Evolutionary conservation across 2,888 invertebrate species (phyloP), one percentile per base, ranked within the genome.

Genomic region (Nycteola revayana): DNA sequence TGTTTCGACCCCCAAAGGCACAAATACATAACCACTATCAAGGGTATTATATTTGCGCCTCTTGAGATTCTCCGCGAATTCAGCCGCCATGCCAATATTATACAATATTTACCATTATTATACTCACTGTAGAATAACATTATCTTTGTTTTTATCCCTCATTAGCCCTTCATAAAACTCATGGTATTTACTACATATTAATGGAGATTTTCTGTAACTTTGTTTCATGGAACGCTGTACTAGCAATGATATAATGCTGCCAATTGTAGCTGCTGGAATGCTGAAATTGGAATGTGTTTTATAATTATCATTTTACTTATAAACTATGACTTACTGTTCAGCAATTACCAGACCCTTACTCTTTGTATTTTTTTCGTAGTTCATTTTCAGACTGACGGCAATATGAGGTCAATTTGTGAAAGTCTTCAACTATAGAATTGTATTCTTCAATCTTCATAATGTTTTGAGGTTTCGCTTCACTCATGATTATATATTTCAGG

Each of bases 241-340:
- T 56, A 94, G 90, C 25, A 91, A 82, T 11, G 92, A 91, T 36
- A 94, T 70, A 52, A 96, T 94, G 66, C 95, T 94, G 32, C 91
- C 92, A 21, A 95, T 60, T 0, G 94, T 93, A 31, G 89, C 75
- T 25, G 87, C 67, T 28, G 91, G 88, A 32, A 94, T 70, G 25
- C 93, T 93, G 56, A 42, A 65, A 66, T 8, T 9, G 3, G 27
- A 30, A 37, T 57, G n/a, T n/a, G n/a, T n/a, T n/a, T n/a, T n/a
- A n/a, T n/a, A n/a, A n/a, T n/a, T n/a, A n/a, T n/a, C n/a, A n/a
- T n/a, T n/a, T n/a, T n/a, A n/a, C n/a, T n/a, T n/a, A n/a, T n/a
- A n/a, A n/a, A n/a, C n/a, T n/a, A n/a, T n/a, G n/a, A n/a, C n/a
- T n/a, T n/a, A n/a, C n/a, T n/a, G n/a, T n/a, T n/a, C n/a, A n/a